Conservation (phyloP, 2,888 invertebrate species). For the Amphipoea oculea region DNA sequence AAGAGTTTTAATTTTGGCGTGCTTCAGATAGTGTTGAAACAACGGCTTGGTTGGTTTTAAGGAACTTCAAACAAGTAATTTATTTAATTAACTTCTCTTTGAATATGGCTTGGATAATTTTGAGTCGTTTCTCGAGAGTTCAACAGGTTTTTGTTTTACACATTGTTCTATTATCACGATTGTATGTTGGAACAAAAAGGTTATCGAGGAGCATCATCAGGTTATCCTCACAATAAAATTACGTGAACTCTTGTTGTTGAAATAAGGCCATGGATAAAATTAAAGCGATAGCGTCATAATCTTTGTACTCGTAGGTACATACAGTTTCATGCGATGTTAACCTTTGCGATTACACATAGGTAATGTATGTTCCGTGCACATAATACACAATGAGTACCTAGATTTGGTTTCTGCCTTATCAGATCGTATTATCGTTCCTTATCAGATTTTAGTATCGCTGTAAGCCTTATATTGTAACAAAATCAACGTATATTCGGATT, state of each 20-base stretch:
- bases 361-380: constrained; percentile 23
- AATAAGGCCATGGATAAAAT: background rate
- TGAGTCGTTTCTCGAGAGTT: constrained; percentile 16
- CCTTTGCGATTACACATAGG: background rate
- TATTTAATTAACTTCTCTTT: constrained; percentile 49
- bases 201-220: constrained; percentile 43
- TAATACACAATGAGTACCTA: constrained; percentile 12
- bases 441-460: constrained; percentile 19
- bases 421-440: constrained; percentile 30
- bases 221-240: constrained; percentile 22
- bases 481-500: background rate
- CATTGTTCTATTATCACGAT: constrained; percentile 32
- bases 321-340: constrained; percentile 16
- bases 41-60: constrained; percentile 32
- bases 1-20: constrained; percentile 45
- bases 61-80: constrained; percentile 52
- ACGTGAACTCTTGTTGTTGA: constrained; percentile 15
- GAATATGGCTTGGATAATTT: constrained; percentile 26
- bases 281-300: background rate
- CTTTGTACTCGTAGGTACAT: background rate
- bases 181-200: constrained; percentile 12
- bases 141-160: constrained; percentile 21
- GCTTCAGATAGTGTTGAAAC: constrained; percentile 50
- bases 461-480: background rate
- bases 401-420: constrained; percentile 21